A percentile compares a stretch with the other conserved stretches of the same genome.
Evolutionary conservation across 2,797 vertebrate species (phyloP).

Genomic region (Iguana delicatissima): DNA sequence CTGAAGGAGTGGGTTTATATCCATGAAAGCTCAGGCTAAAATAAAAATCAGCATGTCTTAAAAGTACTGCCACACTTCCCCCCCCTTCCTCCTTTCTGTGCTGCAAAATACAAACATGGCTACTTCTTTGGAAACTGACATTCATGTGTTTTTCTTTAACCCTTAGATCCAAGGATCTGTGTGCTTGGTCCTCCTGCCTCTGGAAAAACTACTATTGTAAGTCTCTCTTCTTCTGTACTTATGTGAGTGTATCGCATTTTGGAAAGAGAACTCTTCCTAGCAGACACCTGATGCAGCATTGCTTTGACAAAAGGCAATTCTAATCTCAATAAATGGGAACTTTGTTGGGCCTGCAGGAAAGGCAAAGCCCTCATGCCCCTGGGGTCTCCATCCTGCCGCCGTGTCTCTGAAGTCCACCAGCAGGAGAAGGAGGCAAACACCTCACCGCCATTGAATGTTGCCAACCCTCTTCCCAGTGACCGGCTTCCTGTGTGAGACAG

Average conservation of each 20-base stretch:
- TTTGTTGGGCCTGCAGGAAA: background rate
- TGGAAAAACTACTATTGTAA: conserved; percentile 86
- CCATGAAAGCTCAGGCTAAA: too few species aligned
- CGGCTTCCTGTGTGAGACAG: background rate
- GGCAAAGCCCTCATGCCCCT: background rate
- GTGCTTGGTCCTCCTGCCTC: conserved; percentile 85
- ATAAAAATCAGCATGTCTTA: too few species aligned
- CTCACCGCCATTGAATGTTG: background rate
- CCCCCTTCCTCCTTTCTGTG: too few species aligned
- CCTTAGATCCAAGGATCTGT: conserved; percentile 80
- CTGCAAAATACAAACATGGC: background rate
- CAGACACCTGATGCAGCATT: background rate
- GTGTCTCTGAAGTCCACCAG: background rate
- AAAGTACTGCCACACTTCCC: too few species aligned
- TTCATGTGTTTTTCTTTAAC: conserved; percentile 59
- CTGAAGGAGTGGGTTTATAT: too few species aligned
- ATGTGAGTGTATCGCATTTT: background rate
- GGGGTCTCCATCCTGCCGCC: background rate
- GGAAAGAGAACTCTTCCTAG: background rate
- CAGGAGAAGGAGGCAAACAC: background rate
- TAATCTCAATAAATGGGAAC: background rate
- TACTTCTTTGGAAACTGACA: conserved; percentile 30
- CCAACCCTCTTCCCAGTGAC: background rate
- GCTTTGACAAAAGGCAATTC: background rate
- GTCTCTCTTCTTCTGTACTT: conserved; percentile 58